Percentiles rank a stretch among this genome's conserved stretches.
phyloP scores from a whole-genome alignment of 2,113 vertebrate species.

The Nicator chloris region DNA sequence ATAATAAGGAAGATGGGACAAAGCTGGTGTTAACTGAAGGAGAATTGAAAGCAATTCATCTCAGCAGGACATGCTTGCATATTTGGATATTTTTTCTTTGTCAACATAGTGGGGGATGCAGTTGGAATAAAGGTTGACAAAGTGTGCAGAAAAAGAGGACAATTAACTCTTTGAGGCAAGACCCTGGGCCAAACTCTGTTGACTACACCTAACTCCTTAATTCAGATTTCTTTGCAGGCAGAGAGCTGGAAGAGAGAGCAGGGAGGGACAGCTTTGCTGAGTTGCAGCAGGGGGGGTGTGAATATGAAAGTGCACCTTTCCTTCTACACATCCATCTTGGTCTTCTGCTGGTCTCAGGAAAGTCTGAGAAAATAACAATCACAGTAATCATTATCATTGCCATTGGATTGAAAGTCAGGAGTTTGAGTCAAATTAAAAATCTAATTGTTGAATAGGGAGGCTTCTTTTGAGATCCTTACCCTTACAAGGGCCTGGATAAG shows the following conservation, averaged over 20 bases:
- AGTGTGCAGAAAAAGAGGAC: background rate
- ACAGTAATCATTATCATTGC: background rate
- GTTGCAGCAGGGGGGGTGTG: accelerated
- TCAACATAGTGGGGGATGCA: background rate
- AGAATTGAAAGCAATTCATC: constrained; percentile 6
- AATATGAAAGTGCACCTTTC: background rate
- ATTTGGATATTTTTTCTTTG: background rate
- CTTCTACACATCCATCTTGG: background rate
- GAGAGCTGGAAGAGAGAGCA: background rate
- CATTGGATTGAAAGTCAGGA: background rate
- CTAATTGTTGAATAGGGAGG: background rate
- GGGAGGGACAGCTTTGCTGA: background rate
- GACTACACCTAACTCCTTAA: background rate
- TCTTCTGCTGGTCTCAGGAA: background rate
- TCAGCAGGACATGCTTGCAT: background rate
- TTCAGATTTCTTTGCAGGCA: background rate
- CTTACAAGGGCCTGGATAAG: background rate
- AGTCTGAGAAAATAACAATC: background rate
- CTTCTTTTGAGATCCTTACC: background rate
- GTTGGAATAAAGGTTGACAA: background rate
- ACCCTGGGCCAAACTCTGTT: background rate
- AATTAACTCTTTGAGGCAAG: background rate
- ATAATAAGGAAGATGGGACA: background rate
- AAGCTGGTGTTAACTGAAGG: constrained; percentile 21
- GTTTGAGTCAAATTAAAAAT: background rate